A percentile compares a stretch with the other conserved stretches of the same genome.
phyloP scores from a whole-genome alignment of 2,888 invertebrate species.

The Ypsolopha scabrella region DNA sequence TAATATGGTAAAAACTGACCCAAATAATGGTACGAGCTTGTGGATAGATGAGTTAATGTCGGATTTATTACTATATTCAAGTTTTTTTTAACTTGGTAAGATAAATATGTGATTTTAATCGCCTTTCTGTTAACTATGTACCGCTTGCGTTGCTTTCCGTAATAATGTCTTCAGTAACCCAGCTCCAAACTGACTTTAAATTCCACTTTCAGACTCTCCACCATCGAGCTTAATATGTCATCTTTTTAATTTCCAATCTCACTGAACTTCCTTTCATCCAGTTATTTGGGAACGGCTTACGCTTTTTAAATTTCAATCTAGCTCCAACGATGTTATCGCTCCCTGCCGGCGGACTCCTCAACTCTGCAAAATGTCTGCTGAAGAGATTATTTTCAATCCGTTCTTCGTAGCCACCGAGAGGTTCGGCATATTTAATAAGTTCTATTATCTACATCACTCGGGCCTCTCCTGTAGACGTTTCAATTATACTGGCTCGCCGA shows the following conservation, averaged over 20 bases:
- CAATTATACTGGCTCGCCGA: conserved; percentile 35
- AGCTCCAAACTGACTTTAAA: too few species aligned
- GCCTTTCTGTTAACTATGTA: too few species aligned
- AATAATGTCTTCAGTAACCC: too few species aligned
- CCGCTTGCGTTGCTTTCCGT: too few species aligned
- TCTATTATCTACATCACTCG: conserved; percentile 47
- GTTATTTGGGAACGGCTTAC: conserved; percentile 31
- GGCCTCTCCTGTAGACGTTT: conserved; percentile 38
- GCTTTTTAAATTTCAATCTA: conserved; percentile 42
- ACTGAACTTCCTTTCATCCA: conserved; percentile 21
- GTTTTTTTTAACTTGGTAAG: too few species aligned
- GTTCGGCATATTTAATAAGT: conserved; percentile 56
- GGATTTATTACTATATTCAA: too few species aligned
- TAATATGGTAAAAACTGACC: too few species aligned
- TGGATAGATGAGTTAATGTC: too few species aligned
- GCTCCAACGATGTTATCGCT: conserved; percentile 36
- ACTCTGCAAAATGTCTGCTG: conserved; percentile 43
- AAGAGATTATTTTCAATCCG: conserved; percentile 53
- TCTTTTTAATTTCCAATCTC: conserved; percentile 23
- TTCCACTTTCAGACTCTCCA: background rate
- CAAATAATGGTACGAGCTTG: too few species aligned
- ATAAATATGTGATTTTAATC: too few species aligned
- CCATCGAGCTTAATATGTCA: conserved; percentile 6
- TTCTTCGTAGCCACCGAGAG: conserved; percentile 30
- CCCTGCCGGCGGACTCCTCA: conserved; percentile 20